Evolutionary conservation across 2,113 vertebrate genomes (phyloP).

Genomic region (Sakesphorus luctuosus): DNA sequence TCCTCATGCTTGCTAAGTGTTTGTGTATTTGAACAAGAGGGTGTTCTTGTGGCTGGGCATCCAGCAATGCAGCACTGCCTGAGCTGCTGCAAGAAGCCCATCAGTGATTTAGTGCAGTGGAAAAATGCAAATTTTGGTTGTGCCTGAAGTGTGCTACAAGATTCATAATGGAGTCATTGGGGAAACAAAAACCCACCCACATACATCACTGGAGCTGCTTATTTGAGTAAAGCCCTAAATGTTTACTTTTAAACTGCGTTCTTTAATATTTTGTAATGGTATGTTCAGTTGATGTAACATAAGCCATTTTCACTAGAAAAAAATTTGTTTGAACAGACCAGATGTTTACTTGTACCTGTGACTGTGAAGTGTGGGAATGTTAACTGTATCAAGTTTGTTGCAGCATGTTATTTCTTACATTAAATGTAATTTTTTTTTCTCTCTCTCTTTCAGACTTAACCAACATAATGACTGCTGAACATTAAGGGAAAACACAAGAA

Average conservation of each 20-base stretch:
- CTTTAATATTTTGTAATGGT: not conserved
- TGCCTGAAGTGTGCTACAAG: not conserved
- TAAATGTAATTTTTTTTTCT: slow-evolving; percentile 11
- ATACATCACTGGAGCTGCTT: not conserved
- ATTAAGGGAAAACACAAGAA: slow-evolving; percentile 78
- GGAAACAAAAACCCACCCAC: not conserved
- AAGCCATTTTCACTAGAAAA: not conserved
- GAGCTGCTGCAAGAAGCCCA: not conserved
- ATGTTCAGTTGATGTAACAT: not conserved
- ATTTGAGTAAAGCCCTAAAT: not conserved
- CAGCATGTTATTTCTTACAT: not conserved
- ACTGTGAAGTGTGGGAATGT: not conserved
- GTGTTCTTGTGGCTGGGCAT: fast-evolving
- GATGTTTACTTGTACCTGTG: not conserved
- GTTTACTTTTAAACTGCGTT: not conserved
- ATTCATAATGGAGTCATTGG: not conserved
- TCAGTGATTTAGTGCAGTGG: not conserved
- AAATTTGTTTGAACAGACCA: not conserved
- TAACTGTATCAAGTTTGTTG: not conserved
- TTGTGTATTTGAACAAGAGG: not conserved
- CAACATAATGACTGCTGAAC: slow-evolving; percentile 78
- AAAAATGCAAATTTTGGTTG: not conserved
- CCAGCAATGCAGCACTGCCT: not conserved
- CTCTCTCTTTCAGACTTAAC: slow-evolving; percentile 86
- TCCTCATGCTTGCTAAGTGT: not conserved